Conservation (phyloP, 2,888 invertebrate species). For the Scaptomyza polygonia region DNA sequence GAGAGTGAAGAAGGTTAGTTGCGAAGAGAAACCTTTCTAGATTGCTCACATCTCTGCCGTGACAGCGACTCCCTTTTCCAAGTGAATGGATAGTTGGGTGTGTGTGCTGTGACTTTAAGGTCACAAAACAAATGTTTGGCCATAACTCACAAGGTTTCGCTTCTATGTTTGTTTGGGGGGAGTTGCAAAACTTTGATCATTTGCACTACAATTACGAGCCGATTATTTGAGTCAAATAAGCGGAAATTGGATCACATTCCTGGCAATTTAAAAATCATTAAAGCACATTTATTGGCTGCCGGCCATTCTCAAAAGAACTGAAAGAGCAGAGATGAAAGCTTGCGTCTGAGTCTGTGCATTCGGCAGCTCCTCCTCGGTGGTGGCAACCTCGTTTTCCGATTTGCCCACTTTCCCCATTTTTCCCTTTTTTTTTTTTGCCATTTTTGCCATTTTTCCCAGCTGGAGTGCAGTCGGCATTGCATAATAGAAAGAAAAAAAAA, state of each 20-base stretch:
- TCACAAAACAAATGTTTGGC: conserved; percentile 64
- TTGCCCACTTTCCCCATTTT: conserved; percentile 1
- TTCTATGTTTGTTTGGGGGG: background rate
- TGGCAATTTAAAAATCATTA: conserved; percentile 70
- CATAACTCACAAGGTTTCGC: conserved; percentile 50
- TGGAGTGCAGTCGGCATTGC: conserved; percentile 50
- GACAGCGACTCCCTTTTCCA: conserved; percentile 4
- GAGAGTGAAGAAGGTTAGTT: background rate
- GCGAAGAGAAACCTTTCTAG: background rate
- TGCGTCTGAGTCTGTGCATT: background rate
- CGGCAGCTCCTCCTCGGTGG: too few relatives aligned
- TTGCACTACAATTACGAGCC: conserved; percentile 70
- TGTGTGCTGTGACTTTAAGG: conserved; percentile 51
- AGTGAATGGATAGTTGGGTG: background rate
- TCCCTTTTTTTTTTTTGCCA: conserved; percentile 14
- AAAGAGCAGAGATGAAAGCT: background rate
- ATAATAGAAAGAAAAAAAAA: conserved; percentile 34
- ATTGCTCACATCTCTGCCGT: conserved; percentile 21
- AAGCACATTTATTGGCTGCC: conserved; percentile 59
- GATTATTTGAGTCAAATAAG: conserved; percentile 37
- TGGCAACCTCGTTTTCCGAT: background rate
- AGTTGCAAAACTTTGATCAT: conserved; percentile 64
- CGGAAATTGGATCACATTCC: conserved; percentile 51
- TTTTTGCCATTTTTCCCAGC: conserved; percentile 9
- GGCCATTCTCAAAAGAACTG: background rate